Conservation (phyloP, 2,888 invertebrate species). For the Vesta saturnalis region DNA sequence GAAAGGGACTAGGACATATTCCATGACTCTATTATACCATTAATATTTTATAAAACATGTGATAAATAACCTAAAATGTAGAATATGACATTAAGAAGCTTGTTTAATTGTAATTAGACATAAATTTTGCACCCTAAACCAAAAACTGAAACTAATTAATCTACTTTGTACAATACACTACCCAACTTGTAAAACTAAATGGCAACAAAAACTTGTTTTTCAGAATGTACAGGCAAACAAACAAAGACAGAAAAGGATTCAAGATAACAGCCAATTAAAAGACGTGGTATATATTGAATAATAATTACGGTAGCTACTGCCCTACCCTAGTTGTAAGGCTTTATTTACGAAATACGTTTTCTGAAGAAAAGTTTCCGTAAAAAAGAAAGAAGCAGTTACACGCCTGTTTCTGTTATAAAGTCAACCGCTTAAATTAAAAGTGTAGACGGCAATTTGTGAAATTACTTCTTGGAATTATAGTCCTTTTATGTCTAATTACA, state of each 20-base stretch:
- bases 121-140: constrained; percentile 2
- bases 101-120: too few relatives aligned
- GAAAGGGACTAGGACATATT: too few relatives aligned
- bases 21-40: too few relatives aligned
- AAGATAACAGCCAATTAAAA: constrained; percentile 64
- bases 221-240: constrained; percentile 38
- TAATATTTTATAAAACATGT: too few relatives aligned
- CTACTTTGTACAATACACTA: constrained; percentile 25
- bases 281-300: constrained; percentile 63
- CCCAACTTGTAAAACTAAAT: constrained; percentile 20
- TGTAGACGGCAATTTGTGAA: constrained; percentile 63
- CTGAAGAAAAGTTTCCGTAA: constrained; percentile 25
- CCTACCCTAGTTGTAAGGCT: constrained; percentile 43
- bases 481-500: constrained; percentile 43
- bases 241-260: constrained; percentile 40
- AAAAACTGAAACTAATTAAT: constrained; percentile 29
- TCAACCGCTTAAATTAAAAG: constrained; percentile 55
- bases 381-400: constrained; percentile 16
- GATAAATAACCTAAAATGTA: too few relatives aligned
- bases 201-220: constrained; percentile 37
- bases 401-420: background rate
- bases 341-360: constrained; percentile 41
- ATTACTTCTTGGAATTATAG: constrained; percentile 61
- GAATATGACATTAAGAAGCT: too few relatives aligned
- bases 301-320: constrained; percentile 61